Conservation (phyloP, 2,113 vertebrate genomes). For the Albula glossodonta region DNA sequence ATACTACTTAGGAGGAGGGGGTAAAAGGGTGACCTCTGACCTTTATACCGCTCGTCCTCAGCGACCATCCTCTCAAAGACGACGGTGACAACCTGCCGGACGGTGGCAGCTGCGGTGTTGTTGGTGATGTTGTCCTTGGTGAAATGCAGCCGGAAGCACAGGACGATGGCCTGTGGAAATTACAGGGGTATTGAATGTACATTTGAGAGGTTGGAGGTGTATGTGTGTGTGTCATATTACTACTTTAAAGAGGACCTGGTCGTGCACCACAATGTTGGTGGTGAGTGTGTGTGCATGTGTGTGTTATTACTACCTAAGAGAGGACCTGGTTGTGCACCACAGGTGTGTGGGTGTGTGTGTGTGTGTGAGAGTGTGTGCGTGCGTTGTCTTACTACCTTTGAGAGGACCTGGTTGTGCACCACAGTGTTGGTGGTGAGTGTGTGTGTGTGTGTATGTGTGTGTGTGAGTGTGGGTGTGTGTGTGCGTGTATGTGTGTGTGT, state of each 20-base stretch:
- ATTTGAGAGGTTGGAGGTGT: too few relatives aligned
- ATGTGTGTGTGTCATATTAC: not conserved
- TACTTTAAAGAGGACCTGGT: slow-evolving; percentile 96
- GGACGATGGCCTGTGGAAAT: slow-evolving; percentile 86
- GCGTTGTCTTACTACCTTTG: too few relatives aligned
- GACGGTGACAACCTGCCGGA: slow-evolving; percentile 95
- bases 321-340: not conserved
- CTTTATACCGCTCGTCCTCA: slow-evolving; percentile 90
- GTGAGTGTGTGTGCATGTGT: not conserved
- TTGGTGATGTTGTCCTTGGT: slow-evolving; percentile 99
- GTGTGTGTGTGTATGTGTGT: too few relatives aligned
- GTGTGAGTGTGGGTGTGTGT: too few relatives aligned
- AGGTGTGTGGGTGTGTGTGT: not conserved
- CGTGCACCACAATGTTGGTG: slow-evolving; percentile 96
- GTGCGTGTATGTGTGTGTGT: too few relatives aligned
- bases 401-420: too few relatives aligned
- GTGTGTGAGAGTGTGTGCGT: too few relatives aligned
- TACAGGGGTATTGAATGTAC: not conserved
- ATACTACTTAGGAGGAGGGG: too few relatives aligned
- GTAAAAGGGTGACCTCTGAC: slow-evolving; percentile 55
- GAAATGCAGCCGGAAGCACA: slow-evolving; percentile 98
- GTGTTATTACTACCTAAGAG: too few relatives aligned
- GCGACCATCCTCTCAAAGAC: slow-evolving; percentile 98
- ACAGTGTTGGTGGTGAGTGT: not conserved
- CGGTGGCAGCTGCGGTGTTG: slow-evolving; percentile 95